These are phyloP conservation scores for Equus przewalskii DNA, from an alignment of 2,113 vertebrate species.

Conservation along the genomic window DNA sequence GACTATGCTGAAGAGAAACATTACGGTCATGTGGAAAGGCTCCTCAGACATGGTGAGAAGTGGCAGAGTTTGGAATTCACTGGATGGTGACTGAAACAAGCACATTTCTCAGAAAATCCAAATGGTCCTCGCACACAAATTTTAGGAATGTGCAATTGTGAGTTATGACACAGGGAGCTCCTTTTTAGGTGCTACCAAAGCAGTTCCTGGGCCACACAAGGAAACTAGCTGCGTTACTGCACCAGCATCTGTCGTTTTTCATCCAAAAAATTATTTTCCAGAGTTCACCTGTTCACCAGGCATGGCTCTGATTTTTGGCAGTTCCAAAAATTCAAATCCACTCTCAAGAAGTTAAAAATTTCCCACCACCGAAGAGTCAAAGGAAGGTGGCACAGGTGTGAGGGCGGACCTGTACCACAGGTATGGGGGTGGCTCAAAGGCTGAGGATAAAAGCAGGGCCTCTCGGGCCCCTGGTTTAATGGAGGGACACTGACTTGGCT, in stretches of 20 bases:
- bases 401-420: no score
- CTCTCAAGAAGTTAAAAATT: background rate
- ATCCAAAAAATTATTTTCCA: background rate
- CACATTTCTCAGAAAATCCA: background rate
- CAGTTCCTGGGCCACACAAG: background rate
- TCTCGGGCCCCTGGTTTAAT: no score
- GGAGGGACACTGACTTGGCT: fast-evolving
- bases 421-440: background rate
- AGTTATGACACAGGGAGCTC: background rate
- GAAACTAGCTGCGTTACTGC: background rate
- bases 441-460: background rate
- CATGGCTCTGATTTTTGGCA: background rate
- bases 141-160: background rate
- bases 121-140: background rate
- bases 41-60: background rate
- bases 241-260: background rate
- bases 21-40: background rate
- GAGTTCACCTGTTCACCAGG: background rate
- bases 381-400: background rate
- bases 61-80: background rate
- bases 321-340: background rate
- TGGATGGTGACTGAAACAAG: background rate
- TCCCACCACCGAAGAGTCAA: background rate
- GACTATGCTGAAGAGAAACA: background rate
- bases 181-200: background rate